Percentiles rank a stretch among this genome's conserved stretches.
Evolutionary conservation across 2,888 invertebrate genomes (phyloP).

Genomic region (Xylota sylvarum): DNA sequence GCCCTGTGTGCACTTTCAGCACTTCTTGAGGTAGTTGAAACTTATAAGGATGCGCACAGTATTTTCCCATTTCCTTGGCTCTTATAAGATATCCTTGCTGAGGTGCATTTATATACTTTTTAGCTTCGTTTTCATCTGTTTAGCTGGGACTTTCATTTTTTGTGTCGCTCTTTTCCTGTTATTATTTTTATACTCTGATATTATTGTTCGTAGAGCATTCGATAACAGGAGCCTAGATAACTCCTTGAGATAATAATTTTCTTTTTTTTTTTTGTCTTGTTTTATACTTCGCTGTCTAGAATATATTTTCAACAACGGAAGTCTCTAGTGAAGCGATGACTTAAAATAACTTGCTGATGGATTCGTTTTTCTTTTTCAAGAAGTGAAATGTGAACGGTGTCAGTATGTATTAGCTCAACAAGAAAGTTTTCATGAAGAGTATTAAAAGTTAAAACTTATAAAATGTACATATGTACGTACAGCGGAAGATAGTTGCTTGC

Average conservation of each 20-base stretch:
- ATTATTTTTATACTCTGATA: conserved; percentile 35
- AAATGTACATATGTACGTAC: neutral
- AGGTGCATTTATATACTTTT: conserved; percentile 37
- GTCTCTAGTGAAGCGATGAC: neutral
- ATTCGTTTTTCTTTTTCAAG: neutral
- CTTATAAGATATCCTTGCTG: conserved; percentile 39
- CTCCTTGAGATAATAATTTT: conserved; percentile 18
- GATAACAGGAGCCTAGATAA: conserved; percentile 21
- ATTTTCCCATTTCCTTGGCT: conserved; percentile 50
- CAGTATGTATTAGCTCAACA: conserved; percentile 3
- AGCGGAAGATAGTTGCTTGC: neutral
- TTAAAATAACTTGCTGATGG: conserved; percentile 27
- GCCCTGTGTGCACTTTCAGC: conserved; percentile 63
- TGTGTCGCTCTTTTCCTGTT: conserved; percentile 35
- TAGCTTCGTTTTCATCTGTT: conserved; percentile 52
- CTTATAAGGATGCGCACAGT: conserved; percentile 57
- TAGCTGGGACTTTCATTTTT: conserved; percentile 16
- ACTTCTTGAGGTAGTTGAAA: conserved; percentile 42
- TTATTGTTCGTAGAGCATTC: conserved; percentile 42
- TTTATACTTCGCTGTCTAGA: neutral
- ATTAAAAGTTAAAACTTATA: conserved; percentile 8
- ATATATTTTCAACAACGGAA: neutral
- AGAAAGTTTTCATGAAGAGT: conserved; percentile 1
- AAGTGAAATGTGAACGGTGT: conserved; percentile 7
- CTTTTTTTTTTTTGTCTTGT: neutral